phyloP scores from a whole-genome alignment of 1,140 invertebrate genomes.

The Procambarus clarkii region DNA sequence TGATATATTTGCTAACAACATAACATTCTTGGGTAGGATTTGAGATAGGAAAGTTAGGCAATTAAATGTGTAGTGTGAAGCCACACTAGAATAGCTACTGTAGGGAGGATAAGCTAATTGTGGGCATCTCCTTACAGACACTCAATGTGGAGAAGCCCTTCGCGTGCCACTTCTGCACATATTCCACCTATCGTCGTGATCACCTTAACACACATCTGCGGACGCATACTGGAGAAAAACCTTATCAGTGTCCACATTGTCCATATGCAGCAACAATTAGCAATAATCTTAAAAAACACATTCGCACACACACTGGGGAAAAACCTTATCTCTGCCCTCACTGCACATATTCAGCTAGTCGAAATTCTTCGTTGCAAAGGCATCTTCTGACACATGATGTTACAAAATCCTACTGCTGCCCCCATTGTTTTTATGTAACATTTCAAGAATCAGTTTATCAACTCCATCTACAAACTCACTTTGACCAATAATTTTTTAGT shows the following conservation, averaged over 20 bases:
- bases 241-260: slow-evolving; percentile 89
- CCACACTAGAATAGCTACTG: background rate
- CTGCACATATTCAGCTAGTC: slow-evolving; percentile 84
- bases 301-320: slow-evolving; percentile 95
- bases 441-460: slow-evolving; percentile 27
- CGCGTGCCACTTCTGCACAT: slow-evolving; percentile 92
- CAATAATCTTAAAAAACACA: slow-evolving; percentile 77
- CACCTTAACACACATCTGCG: slow-evolving; percentile 83
- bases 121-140: slow-evolving; percentile 92
- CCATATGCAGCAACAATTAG: slow-evolving; percentile 60
- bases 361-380: slow-evolving; percentile 20
- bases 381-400: slow-evolving; percentile 17
- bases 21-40: too few relatives aligned
- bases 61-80: background rate
- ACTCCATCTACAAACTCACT: slow-evolving; percentile 13
- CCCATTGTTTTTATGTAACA: slow-evolving; percentile 29
- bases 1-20: too few relatives aligned
- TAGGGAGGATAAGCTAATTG: slow-evolving; percentile 75
- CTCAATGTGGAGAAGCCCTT: slow-evolving; percentile 98
- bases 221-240: slow-evolving; percentile 97
- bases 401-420: background rate
- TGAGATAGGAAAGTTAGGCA: too few relatives aligned
- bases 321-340: slow-evolving; percentile 97
- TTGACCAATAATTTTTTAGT: background rate
- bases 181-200: slow-evolving; percentile 45